Evolutionary conservation across 1,140 invertebrate genomes (phyloP).

Genomic region (Tetragonula clypearis): DNA sequence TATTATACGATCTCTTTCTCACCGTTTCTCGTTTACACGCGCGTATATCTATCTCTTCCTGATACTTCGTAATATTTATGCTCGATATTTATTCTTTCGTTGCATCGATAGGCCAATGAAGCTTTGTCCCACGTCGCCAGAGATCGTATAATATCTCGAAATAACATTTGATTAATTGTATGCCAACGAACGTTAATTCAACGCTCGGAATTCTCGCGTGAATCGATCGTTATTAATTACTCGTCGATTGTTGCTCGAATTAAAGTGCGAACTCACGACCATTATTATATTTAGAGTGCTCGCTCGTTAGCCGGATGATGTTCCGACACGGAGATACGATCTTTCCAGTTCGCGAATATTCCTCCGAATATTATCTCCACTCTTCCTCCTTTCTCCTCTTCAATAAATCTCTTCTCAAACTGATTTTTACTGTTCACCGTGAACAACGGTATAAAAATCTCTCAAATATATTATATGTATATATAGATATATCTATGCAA

Average conservation of each 20-base stretch:
- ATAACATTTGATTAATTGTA: constrained; percentile 53
- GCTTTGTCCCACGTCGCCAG: constrained; percentile 19
- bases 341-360: constrained; percentile 1
- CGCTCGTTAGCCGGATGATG: constrained; percentile 18
- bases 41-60: neutral
- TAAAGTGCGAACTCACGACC: constrained; percentile 51
- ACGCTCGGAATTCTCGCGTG: constrained; percentile 45
- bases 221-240: constrained; percentile 57
- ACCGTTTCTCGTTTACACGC: too few species aligned
- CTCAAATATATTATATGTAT: constrained; percentile 48
- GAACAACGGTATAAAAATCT: constrained; percentile 42
- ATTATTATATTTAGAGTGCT: constrained; percentile 34
- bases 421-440: constrained; percentile 16
- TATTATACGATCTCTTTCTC: too few species aligned
- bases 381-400: neutral
- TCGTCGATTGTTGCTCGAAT: constrained; percentile 40
- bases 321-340: constrained; percentile 5
- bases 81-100: constrained; percentile 41
- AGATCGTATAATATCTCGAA: constrained; percentile 51
- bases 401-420: constrained; percentile 35
- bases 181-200: constrained; percentile 47
- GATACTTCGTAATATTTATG: constrained; percentile 3
- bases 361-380: neutral
- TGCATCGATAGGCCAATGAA: constrained; percentile 43
- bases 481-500: constrained; percentile 48